Evolutionary conservation across 2,888 invertebrate genomes (phyloP).

Genomic region (Sialis lutaria): DNA sequence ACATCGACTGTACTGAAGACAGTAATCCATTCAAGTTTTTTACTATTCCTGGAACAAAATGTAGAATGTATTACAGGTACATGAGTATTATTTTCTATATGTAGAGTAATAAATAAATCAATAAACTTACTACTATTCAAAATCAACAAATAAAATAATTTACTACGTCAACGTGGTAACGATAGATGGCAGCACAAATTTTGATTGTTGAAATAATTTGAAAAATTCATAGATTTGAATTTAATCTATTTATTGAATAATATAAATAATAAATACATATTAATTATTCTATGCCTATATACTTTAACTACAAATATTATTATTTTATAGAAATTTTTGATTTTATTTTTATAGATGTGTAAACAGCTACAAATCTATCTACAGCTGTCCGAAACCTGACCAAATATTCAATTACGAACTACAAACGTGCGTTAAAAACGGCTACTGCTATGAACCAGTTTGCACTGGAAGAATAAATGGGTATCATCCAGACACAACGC

Average conservation of each 20-base stretch:
- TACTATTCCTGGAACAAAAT: constrained; percentile 30
- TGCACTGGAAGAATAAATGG: constrained; percentile 39
- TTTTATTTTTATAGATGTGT: no score
- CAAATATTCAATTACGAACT: constrained; percentile 8
- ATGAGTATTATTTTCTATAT: constrained; percentile 30
- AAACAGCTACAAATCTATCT: no score
- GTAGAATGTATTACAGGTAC: constrained; percentile 39
- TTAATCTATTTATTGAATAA: no score
- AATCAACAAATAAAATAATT: no score
- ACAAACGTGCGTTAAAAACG: constrained; percentile 13
- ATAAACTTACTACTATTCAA: no score
- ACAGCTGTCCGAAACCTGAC: not conserved
- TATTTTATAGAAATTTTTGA: no score
- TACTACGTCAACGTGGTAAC: no score
- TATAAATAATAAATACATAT: no score
- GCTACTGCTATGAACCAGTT: constrained; percentile 39
- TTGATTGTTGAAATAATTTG: no score
- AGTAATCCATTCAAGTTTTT: not conserved
- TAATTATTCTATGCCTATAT: no score
- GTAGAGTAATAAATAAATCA: constrained; percentile 23
- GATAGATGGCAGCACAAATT: no score
- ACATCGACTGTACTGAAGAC: not conserved
- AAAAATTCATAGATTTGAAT: no score
- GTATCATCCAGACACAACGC: constrained; percentile 35
- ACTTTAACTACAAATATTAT: constrained; percentile 6